phyloP scores from a whole-genome alignment of 30 jellyfish, hydroid and myxozoan genomes.

The Haliclystus octoradiatus region DNA sequence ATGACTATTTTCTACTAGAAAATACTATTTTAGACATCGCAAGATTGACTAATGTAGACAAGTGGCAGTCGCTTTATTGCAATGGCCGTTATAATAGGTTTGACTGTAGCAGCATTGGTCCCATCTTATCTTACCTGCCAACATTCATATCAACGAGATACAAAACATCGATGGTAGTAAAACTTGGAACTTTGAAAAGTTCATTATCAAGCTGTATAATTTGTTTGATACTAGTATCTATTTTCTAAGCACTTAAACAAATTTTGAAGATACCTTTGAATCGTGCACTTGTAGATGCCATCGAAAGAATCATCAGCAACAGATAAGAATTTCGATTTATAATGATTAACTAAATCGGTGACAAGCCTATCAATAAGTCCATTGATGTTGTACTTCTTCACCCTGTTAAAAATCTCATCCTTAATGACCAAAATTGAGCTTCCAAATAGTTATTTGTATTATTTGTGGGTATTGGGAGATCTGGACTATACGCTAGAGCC shows the following conservation, averaged over 20 bases:
- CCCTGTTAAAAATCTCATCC: slow-evolving; percentile 4
- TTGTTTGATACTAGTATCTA: background rate
- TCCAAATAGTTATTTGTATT: slow-evolving; percentile 11
- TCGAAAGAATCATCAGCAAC: slow-evolving; percentile 14
- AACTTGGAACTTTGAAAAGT: background rate
- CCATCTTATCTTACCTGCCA: too few relatives aligned
- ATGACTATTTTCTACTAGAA: too few relatives aligned
- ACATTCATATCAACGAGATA: background rate
- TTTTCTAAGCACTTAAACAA: background rate
- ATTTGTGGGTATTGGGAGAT: slow-evolving; percentile 3
- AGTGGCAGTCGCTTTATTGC: too few relatives aligned
- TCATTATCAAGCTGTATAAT: background rate
- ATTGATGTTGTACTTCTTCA: slow-evolving; percentile 6
- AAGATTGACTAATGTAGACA: too few relatives aligned
- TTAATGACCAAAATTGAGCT: slow-evolving; percentile 14
- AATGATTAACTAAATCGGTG: slow-evolving; percentile 5
- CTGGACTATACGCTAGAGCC: slow-evolving; percentile 9
- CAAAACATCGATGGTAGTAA: background rate
- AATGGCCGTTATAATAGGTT: too few relatives aligned
- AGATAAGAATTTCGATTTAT: slow-evolving; percentile 12
- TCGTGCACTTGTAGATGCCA: slow-evolving; percentile 6
- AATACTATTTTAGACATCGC: too few relatives aligned
- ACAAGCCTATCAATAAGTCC: slow-evolving; percentile 16
- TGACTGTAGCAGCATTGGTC: too few relatives aligned
- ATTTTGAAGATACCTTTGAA: background rate